Conservation (phyloP, 2,113 vertebrate genomes). For the Pitta sordida region DNA sequence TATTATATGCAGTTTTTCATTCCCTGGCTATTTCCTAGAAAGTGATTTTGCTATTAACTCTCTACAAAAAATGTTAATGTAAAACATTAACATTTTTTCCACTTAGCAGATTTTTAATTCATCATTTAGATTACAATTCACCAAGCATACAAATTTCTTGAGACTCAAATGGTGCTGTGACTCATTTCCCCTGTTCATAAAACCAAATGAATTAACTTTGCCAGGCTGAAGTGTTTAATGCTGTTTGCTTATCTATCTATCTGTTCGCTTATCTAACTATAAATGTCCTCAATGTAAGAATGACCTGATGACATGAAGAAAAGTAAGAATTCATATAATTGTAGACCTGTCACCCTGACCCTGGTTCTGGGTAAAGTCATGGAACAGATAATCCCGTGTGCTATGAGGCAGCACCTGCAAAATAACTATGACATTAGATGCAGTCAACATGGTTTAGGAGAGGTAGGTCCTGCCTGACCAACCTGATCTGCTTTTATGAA, state of each 20-base stretch:
- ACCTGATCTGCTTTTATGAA: no score
- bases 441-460: no score
- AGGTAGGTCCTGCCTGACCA: no score
- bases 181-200: not conserved
- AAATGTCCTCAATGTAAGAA: not conserved
- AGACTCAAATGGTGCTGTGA: not conserved
- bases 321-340: no score
- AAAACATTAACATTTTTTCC: not conserved
- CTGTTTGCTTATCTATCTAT: not conserved
- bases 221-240: not conserved
- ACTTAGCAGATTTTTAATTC: not conserved
- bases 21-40: not conserved
- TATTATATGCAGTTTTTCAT: not conserved
- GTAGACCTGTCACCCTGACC: no score
- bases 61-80: not conserved
- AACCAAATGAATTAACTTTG: not conserved
- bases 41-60: not conserved
- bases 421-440: no score
- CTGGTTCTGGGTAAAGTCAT: no score
- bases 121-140: not conserved
- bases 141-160: not conserved
- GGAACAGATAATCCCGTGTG: no score
- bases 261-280: no score
- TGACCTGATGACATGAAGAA: not conserved
- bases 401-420: no score